These are phyloP conservation scores for Platichthys flesus DNA, from an alignment of 2,113 vertebrate species.

Conservation along the genomic window DNA sequence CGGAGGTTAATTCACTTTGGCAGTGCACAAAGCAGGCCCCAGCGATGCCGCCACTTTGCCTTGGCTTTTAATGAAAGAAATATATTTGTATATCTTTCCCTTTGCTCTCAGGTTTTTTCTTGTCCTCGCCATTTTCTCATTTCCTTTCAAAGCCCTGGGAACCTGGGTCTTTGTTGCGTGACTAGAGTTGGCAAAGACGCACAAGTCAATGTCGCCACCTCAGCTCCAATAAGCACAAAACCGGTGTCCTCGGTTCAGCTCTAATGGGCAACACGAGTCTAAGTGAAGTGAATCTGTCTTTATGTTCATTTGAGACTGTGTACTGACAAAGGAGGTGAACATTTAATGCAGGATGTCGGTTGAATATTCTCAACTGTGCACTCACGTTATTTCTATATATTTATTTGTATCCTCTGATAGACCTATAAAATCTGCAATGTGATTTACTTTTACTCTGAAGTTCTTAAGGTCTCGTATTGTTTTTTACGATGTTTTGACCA, in stretches of 20 bases:
- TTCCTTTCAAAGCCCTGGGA: constrained; percentile 30
- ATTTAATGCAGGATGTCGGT: neutral
- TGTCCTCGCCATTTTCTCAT: constrained; percentile 46
- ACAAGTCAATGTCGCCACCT: neutral
- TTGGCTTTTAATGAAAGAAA: constrained; percentile 25
- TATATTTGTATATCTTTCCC: neutral
- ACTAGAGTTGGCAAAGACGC: constrained; percentile 19
- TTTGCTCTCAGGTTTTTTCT: constrained; percentile 28
- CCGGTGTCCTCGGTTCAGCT: constrained; percentile 13
- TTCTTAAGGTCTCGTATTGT: neutral
- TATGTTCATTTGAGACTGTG: neutral
- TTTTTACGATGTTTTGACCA: neutral
- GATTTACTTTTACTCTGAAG: neutral
- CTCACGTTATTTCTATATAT: too few relatives aligned
- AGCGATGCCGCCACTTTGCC: constrained; percentile 22
- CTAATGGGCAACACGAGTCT: neutral
- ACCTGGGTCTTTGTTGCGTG: constrained; percentile 26
- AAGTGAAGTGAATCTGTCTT: constrained; percentile 15
- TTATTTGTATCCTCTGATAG: too few relatives aligned
- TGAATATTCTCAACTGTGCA: neutral
- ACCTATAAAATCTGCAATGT: too few relatives aligned
- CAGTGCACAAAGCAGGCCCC: constrained; percentile 23
- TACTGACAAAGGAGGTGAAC: neutral
- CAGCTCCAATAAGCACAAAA: constrained; percentile 22
- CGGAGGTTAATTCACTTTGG: constrained; percentile 31